Percentiles rank a stretch among this genome's conserved stretches.
Conservation (phyloP, 2,113 vertebrate genomes). For the Polyodon spathula region DNA sequence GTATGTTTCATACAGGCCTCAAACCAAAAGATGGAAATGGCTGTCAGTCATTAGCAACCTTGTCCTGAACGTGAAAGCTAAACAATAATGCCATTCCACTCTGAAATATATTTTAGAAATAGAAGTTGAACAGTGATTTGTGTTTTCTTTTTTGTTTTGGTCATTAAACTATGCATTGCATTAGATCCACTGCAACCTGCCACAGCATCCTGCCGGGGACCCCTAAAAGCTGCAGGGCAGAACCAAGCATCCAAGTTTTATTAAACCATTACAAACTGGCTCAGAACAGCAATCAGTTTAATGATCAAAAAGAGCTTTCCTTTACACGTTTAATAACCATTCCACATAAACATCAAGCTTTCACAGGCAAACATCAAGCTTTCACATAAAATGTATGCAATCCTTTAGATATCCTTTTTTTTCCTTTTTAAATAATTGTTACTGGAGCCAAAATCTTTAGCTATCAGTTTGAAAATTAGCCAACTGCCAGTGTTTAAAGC, state of each 20-base stretch:
- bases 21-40: conserved; percentile 27
- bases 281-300: conserved; percentile 35
- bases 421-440: conserved; percentile 7
- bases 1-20: conserved; percentile 22
- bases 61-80: conserved; percentile 30
- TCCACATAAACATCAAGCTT: conserved; percentile 27
- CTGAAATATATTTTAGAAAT: neutral
- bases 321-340: conserved; percentile 20
- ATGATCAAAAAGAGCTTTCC: conserved; percentile 33
- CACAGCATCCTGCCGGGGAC: conserved; percentile 16
- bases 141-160: conserved; percentile 16
- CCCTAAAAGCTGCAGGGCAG: conserved; percentile 1
- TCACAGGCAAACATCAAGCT: conserved; percentile 15
- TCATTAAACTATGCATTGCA: conserved; percentile 5
- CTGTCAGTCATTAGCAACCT: conserved; percentile 35
- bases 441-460: conserved; percentile 16
- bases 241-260: conserved; percentile 28
- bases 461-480: conserved; percentile 27
- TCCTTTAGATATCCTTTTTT: conserved; percentile 8
- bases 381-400: neutral
- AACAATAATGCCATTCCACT: conserved; percentile 9
- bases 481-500: conserved; percentile 26
- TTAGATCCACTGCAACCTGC: conserved; percentile 18
- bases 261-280: conserved; percentile 34
- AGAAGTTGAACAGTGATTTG: conserved; percentile 18